phyloP scores from a whole-genome alignment of 2,888 invertebrate species.

The Acheta domesticus region DNA sequence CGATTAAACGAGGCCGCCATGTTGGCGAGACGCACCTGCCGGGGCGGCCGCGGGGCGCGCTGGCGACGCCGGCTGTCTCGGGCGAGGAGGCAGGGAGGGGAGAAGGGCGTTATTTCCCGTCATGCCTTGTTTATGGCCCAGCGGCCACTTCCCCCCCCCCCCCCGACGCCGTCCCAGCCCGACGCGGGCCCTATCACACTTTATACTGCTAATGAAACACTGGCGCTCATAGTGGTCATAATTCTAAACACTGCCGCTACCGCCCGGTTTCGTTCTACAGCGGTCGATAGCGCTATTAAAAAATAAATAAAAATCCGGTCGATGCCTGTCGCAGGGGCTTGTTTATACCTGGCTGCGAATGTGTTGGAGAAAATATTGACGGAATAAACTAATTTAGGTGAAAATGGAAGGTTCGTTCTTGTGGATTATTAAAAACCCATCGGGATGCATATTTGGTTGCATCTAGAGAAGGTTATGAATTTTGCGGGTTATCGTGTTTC shows the following conservation, averaged over 20 bases:
- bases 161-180: background rate
- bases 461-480: background rate
- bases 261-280: background rate
- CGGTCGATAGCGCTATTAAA: background rate
- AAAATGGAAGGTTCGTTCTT: background rate
- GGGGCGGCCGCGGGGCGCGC: background rate
- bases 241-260: background rate
- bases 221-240: conserved; percentile 18
- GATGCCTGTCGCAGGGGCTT: background rate
- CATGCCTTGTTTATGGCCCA: background rate
- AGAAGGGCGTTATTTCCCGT: background rate
- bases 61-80: too few species aligned
- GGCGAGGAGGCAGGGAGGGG: background rate
- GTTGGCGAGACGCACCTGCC: background rate
- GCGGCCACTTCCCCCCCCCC: background rate
- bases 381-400: background rate
- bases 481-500: background rate
- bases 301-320: conserved; percentile 9
- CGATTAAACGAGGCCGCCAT: background rate
- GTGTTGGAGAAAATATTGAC: background rate
- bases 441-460: too few species aligned
- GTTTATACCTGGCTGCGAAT: background rate
- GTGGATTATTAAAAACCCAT: background rate
- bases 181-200: background rate
- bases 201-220: conserved; percentile 18